phyloP scores from a whole-genome alignment of 2,113 vertebrate species.

The Dicrurus megarhynchus region DNA sequence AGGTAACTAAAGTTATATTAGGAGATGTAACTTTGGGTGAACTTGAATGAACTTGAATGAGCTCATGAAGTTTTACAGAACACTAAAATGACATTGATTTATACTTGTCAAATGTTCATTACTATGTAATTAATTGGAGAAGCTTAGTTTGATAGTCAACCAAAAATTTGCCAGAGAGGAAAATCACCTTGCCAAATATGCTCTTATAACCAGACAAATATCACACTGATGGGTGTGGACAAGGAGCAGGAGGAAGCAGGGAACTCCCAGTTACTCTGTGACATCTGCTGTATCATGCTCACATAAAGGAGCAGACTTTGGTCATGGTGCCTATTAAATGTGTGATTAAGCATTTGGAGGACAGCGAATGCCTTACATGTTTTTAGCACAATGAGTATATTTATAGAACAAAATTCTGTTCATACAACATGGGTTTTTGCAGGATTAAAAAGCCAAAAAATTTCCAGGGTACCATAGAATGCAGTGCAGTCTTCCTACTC shows the following conservation, averaged over 20 bases:
- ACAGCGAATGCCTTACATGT: background rate
- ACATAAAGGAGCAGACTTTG: background rate
- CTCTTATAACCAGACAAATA: conserved; percentile 1
- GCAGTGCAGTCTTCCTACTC: background rate
- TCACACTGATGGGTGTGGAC: conserved; percentile 21
- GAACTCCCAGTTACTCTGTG: conserved; percentile 6
- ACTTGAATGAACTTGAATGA: background rate
- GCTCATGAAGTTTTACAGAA: background rate
- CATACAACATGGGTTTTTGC: background rate
- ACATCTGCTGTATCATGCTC: background rate
- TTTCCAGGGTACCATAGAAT: background rate
- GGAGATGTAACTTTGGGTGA: background rate
- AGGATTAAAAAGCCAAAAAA: background rate
- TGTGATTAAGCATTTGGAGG: background rate
- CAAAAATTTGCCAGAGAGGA: conserved; percentile 36
- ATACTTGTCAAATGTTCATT: background rate
- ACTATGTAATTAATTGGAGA: background rate
- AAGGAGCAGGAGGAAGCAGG: background rate
- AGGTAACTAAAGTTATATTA: background rate
- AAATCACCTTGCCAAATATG: conserved; percentile 38
- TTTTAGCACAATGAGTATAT: background rate
- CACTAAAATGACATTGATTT: background rate
- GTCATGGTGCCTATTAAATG: background rate
- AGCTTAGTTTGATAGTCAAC: background rate
- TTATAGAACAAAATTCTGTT: background rate